Percentiles rank a stretch among this genome's conserved stretches.
These are phyloP conservation scores for Mormyrops attenuatus DNA, from an alignment of 2,797 vertebrate genomes.

Conservation along the genomic window DNA sequence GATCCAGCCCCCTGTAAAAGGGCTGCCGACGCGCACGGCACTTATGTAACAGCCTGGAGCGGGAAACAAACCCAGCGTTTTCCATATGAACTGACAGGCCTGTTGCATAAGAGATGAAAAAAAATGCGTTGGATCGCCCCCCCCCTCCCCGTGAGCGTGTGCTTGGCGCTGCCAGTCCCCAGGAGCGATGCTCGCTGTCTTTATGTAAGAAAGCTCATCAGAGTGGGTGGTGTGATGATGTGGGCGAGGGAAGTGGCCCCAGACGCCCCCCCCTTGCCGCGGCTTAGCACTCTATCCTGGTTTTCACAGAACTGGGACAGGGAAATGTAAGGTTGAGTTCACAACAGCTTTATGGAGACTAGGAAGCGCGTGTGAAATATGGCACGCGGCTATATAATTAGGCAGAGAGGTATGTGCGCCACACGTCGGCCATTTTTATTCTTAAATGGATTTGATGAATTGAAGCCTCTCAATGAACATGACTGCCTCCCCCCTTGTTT, in stretches of 20 bases:
- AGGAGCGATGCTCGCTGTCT: slow-evolving; percentile 28
- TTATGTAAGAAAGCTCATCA: slow-evolving; percentile 33
- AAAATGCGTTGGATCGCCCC: slow-evolving; percentile 33
- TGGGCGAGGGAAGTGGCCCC: background rate
- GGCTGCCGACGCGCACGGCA: slow-evolving; percentile 34
- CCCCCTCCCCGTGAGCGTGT: slow-evolving; percentile 27
- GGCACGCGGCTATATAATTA: background rate
- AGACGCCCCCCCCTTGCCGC: background rate
- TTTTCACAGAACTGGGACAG: background rate
- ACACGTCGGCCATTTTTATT: background rate
- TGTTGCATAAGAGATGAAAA: slow-evolving; percentile 36
- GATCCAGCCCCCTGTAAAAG: slow-evolving; percentile 28
- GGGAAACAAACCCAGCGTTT: background rate
- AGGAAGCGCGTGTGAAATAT: background rate
- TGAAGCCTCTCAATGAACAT: background rate
- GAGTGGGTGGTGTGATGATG: slow-evolving; percentile 3
- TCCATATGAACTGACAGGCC: slow-evolving; percentile 23
- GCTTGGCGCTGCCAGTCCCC: slow-evolving; percentile 28
- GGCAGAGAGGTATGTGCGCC: background rate
- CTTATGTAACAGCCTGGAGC: slow-evolving; percentile 24
- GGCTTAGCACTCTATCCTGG: background rate
- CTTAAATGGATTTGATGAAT: background rate
- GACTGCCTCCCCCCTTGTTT: background rate
- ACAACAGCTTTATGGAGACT: background rate
- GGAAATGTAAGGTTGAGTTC: background rate